Evolutionary conservation across 2,888 invertebrate genomes (phyloP).

Genomic region (Tinea trinotella): DNA sequence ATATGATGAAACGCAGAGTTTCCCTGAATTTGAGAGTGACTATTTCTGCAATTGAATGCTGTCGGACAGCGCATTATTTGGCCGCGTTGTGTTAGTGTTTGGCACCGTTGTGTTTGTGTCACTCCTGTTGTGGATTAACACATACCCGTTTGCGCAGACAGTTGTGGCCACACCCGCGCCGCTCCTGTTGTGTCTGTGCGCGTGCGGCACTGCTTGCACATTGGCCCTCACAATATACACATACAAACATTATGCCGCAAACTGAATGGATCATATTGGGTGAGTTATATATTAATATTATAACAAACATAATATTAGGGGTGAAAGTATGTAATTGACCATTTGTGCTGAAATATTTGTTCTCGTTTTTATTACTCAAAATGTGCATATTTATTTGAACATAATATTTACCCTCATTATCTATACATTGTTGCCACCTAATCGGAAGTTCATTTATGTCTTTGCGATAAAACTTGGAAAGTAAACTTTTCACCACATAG

Average conservation of each 20-base stretch:
- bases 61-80: conserved; percentile 43
- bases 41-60: conserved; percentile 64
- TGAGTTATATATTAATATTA: too few relatives aligned
- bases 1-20: conserved; percentile 74
- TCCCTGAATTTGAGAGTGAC: conserved; percentile 77
- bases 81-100: conserved; percentile 69
- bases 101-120: conserved; percentile 68
- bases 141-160: conserved; percentile 73
- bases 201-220: neutral
- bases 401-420: too few relatives aligned
- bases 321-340: too few relatives aligned
- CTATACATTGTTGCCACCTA: too few relatives aligned
- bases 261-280: neutral
- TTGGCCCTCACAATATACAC: neutral
- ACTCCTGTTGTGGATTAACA: conserved; percentile 77
- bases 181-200: neutral
- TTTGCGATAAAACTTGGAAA: too few relatives aligned
- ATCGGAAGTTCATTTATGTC: too few relatives aligned
- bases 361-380: too few relatives aligned
- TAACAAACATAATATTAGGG: too few relatives aligned
- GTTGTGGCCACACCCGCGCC: neutral
- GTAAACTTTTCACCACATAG: too few relatives aligned
- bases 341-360: too few relatives aligned
- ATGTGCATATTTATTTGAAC: too few relatives aligned
- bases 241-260: neutral